Evolutionary conservation across 2,113 vertebrate species (phyloP).

Genomic region (Anarrhichthys ocellatus): DNA sequence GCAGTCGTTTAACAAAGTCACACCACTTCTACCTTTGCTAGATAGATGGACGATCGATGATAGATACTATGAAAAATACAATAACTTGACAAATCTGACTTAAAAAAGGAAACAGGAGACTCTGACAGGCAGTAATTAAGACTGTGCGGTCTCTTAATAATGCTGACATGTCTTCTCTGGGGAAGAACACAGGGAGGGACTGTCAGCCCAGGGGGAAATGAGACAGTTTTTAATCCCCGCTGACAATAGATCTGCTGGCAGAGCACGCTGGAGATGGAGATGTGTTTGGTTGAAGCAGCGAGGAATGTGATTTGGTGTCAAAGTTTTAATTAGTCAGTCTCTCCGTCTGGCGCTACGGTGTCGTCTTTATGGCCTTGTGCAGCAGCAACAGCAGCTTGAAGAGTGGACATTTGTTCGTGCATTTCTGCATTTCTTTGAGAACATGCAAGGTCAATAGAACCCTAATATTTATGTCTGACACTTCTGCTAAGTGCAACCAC

Average conservation of each 20-base stretch:
- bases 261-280: constrained; percentile 41
- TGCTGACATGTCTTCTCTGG: constrained; percentile 26
- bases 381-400: background rate
- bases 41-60: constrained; percentile 21
- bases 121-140: constrained; percentile 54
- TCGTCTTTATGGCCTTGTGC: background rate
- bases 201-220: constrained; percentile 40
- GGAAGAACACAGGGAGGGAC: constrained; percentile 30
- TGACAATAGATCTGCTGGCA: constrained; percentile 55
- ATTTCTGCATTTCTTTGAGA: background rate
- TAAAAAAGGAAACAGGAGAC: constrained; percentile 6
- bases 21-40: constrained; percentile 1
- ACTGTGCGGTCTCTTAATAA: constrained; percentile 28
- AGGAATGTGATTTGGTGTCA: constrained; percentile 45
- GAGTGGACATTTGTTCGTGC: background rate
- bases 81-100: background rate
- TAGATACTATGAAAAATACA: background rate
- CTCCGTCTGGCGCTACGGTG: background rate
- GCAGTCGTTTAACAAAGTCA: background rate
- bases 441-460: background rate
- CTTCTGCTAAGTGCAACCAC: background rate
- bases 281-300: constrained; percentile 33
- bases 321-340: constrained; percentile 58
- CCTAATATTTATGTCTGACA: background rate
- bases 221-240: constrained; percentile 53